Conservation (phyloP, 2,797 vertebrate species). For the Pelochelys cantorii region DNA sequence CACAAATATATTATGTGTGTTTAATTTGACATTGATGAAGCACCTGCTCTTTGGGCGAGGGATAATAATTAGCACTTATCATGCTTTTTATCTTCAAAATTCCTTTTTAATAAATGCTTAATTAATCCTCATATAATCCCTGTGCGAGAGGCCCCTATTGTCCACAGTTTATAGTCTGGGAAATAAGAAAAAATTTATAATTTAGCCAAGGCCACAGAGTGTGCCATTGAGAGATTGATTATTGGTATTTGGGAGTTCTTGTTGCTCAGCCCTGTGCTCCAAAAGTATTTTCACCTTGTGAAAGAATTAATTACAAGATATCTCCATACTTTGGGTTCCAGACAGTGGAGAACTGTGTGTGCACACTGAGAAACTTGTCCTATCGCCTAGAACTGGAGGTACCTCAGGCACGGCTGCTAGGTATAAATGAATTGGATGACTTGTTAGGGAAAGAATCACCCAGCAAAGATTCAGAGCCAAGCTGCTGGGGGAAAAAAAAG, state of each 20-base stretch:
- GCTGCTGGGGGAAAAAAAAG: conserved; percentile 97
- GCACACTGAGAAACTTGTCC: conserved; percentile 96
- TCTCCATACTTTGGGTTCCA: conserved; percentile 72
- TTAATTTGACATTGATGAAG: neutral
- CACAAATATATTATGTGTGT: neutral
- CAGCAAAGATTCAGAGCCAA: conserved; percentile 92
- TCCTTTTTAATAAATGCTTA: neutral
- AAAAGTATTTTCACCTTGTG: neutral
- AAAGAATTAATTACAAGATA: neutral
- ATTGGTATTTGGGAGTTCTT: neutral
- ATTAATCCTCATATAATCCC: neutral
- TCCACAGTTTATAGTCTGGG: neutral
- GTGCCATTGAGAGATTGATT: neutral
- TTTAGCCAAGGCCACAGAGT: neutral
- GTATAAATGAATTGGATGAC: conserved; percentile 91
- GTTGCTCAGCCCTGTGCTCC: neutral
- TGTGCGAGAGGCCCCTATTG: neutral
- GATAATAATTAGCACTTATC: neutral
- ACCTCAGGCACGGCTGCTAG: conserved; percentile 88
- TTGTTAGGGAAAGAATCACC: conserved; percentile 91
- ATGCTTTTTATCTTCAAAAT: neutral
- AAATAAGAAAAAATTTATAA: neutral
- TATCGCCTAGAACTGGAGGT: conserved; percentile 97
- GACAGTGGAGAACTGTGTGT: conserved; percentile 99
- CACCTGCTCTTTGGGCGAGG: neutral